phyloP scores from a whole-genome alignment of 1,140 invertebrate genomes.

The Pissodes strobi region DNA sequence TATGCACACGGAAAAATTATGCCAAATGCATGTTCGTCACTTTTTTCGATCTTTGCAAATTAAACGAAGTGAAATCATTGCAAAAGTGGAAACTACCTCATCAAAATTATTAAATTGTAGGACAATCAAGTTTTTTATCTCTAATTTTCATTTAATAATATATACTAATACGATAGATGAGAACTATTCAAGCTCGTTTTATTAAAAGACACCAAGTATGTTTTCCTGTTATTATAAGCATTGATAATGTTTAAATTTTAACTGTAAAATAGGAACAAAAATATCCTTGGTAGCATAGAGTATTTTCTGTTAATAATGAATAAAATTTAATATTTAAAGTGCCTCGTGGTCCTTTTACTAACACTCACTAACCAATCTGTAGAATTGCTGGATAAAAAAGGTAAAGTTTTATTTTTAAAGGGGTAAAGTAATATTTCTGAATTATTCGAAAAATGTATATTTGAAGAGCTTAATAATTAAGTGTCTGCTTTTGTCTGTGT shows the following conservation, averaged over 20 bases:
- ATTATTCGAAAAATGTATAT: no score
- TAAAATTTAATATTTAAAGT: slow-evolving; percentile 7
- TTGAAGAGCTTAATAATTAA: no score
- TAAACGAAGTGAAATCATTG: no score
- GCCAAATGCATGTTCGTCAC: no score
- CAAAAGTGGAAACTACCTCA: slow-evolving; percentile 18
- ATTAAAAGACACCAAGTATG: slow-evolving; percentile 6
- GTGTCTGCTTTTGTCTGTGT: no score
- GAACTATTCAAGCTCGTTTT: background rate
- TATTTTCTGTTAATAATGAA: slow-evolving; percentile 24
- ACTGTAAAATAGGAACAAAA: slow-evolving; percentile 7
- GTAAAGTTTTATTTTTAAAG: slow-evolving; percentile 6
- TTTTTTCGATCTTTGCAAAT: no score
- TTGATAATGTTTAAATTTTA: slow-evolving; percentile 6
- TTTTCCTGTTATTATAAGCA: background rate
- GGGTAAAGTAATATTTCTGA: slow-evolving; percentile 5
- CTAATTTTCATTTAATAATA: background rate
- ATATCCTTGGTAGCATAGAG: slow-evolving; percentile 20
- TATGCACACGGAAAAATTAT: no score
- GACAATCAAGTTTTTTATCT: slow-evolving; percentile 12
- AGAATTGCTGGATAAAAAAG: slow-evolving; percentile 4
- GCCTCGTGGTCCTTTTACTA: background rate
- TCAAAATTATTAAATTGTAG: slow-evolving; percentile 15
- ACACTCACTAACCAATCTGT: background rate
- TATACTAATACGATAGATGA: background rate